These are phyloP conservation scores for Colius striatus DNA, from an alignment of 2,113 vertebrate genomes.

Conservation along the genomic window DNA sequence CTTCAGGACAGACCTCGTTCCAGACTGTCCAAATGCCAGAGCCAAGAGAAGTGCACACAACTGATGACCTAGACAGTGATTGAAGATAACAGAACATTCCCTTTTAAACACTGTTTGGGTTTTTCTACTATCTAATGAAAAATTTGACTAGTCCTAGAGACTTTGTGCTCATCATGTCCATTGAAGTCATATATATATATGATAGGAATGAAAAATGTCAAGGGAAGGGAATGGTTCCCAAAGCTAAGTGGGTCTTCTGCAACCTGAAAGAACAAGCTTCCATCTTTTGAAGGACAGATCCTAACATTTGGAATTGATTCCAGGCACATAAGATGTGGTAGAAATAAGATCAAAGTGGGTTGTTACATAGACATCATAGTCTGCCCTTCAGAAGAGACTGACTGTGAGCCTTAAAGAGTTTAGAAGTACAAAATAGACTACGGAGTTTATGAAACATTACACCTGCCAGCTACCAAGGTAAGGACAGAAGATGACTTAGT, in stretches of 20 bases:
- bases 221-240: neutral
- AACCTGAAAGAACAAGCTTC: neutral
- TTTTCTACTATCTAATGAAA: neutral
- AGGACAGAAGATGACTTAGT: neutral
- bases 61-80: neutral
- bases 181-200: neutral
- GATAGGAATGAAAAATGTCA: neutral
- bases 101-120: neutral
- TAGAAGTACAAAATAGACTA: neutral
- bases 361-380: neutral
- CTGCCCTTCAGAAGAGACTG: neutral
- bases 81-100: neutral
- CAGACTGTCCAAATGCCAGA: neutral
- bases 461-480: neutral
- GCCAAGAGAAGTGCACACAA: neutral
- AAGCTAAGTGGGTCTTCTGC: neutral
- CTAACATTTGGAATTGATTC: neutral
- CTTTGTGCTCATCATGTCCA: neutral
- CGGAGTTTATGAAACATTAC: neutral
- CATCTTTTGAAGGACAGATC: neutral
- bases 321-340: neutral
- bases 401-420: neutral
- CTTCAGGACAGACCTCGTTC: neutral
- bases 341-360: constrained; percentile 27
- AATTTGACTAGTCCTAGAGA: neutral